Percentiles rank a stretch among this genome's conserved stretches.
Conservation (phyloP, 2,888 invertebrate genomes). For the Ichneumoninae sp. region DNA sequence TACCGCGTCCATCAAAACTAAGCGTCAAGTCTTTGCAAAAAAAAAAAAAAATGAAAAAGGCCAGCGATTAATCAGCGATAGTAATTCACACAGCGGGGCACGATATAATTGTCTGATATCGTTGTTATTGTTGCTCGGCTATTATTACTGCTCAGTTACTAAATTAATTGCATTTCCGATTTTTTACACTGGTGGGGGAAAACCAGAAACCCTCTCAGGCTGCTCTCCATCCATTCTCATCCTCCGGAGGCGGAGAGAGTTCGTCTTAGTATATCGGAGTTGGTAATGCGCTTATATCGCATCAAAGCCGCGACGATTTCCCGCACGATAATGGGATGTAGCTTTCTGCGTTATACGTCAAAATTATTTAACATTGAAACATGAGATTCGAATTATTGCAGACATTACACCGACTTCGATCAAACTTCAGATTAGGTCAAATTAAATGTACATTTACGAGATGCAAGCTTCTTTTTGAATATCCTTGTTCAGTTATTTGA, state of each 20-base stretch:
- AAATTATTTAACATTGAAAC: constrained; percentile 3
- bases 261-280: constrained; percentile 21
- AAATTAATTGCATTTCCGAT: not conserved
- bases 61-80: constrained; percentile 59
- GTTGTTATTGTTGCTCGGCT: constrained; percentile 14
- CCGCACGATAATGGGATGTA: not conserved
- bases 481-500: not conserved
- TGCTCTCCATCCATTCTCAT: not conserved
- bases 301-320: not conserved
- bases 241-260: not conserved
- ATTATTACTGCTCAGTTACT: constrained; percentile 3
- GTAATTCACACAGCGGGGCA: constrained; percentile 38
- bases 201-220: not conserved
- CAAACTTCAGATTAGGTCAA: not conserved
- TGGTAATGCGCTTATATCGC: constrained; percentile 23
- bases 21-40: constrained; percentile 67
- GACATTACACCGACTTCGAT: not conserved
- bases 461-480: not conserved
- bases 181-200: not conserved
- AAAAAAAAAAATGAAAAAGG: constrained; percentile 32
- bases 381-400: not conserved
- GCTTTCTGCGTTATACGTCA: not conserved
- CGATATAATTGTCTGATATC: not conserved
- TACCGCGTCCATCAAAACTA: constrained; percentile 80
- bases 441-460: not conserved